phyloP scores from a whole-genome alignment of 2,113 vertebrate species.

The Equus quagga region DNA sequence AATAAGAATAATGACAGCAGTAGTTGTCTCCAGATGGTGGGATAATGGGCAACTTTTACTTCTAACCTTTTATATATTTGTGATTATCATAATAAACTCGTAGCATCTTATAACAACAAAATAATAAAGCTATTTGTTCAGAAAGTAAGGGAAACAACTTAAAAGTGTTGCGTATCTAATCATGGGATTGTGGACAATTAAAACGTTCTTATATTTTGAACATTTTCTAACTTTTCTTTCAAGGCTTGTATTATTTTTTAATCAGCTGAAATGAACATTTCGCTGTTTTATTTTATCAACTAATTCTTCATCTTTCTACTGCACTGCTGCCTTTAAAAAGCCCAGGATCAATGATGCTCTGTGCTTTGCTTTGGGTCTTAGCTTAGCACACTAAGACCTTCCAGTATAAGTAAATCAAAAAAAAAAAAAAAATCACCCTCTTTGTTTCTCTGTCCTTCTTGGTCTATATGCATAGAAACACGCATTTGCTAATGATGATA shows the following conservation, averaged over 20 bases:
- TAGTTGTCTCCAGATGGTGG: neutral
- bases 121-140: conserved; percentile 25
- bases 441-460: neutral
- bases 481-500: neutral
- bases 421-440: neutral
- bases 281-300: neutral
- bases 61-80: neutral
- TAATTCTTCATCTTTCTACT: conserved; percentile 20
- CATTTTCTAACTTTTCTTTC: neutral
- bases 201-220: conserved; percentile 35
- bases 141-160: conserved; percentile 10
- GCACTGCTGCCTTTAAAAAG: neutral
- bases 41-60: neutral
- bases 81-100: neutral
- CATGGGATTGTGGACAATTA: conserved; percentile 1
- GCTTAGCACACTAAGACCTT: neutral
- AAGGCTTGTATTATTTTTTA: neutral
- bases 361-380: neutral
- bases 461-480: neutral
- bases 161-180: conserved; percentile 13
- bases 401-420: neutral
- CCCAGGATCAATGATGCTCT: neutral
- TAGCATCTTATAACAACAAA: neutral
- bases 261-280: neutral
- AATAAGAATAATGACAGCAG: neutral